These are phyloP conservation scores for Drosophila meridionalis DNA, from an alignment of 2,888 invertebrate genomes.

Conservation along the genomic window DNA sequence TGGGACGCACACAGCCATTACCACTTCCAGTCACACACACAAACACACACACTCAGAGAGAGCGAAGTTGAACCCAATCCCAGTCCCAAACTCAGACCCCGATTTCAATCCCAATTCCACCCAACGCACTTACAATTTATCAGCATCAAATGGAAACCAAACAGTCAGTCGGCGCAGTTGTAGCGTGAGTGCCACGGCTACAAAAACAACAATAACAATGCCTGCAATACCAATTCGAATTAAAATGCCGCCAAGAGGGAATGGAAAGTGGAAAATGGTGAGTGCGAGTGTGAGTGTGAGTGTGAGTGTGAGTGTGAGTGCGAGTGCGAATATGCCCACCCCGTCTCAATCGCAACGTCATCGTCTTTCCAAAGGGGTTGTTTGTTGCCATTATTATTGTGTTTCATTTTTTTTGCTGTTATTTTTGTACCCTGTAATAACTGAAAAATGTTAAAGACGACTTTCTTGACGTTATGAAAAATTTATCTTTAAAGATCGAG, in stretches of 20 bases:
- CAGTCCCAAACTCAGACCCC: slow-evolving; percentile 9
- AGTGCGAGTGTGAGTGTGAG: slow-evolving; percentile 33
- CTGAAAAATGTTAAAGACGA: not conserved
- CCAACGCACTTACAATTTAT: slow-evolving; percentile 77
- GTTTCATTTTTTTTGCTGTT: slow-evolving; percentile 13
- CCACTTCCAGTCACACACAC: slow-evolving; percentile 4
- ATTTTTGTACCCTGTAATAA: slow-evolving; percentile 6
- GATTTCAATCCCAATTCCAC: slow-evolving; percentile 33
- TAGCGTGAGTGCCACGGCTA: slow-evolving; percentile 44
- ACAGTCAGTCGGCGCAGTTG: slow-evolving; percentile 43
- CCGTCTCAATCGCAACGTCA: slow-evolving; percentile 46
- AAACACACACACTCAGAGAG: not conserved
- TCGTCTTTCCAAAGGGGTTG: slow-evolving; percentile 43
- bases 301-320: slow-evolving; percentile 28
- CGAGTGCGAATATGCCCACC: slow-evolving; percentile 45
- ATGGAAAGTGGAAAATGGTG: slow-evolving; percentile 17
- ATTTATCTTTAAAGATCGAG: not conserved
- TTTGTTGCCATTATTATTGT: slow-evolving; percentile 46
- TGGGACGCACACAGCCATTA: slow-evolving; percentile 32
- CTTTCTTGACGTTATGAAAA: not conserved
- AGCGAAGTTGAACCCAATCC: slow-evolving; percentile 11
- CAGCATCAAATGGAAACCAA: slow-evolving; percentile 80
- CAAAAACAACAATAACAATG: slow-evolving; percentile 42
- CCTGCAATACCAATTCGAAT: slow-evolving; percentile 75
- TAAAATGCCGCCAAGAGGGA: slow-evolving; percentile 71